Percentiles rank a stretch among this genome's conserved stretches.
Evolutionary conservation across 2,113 vertebrate genomes (phyloP).

Genomic region (Delphinus delphis): DNA sequence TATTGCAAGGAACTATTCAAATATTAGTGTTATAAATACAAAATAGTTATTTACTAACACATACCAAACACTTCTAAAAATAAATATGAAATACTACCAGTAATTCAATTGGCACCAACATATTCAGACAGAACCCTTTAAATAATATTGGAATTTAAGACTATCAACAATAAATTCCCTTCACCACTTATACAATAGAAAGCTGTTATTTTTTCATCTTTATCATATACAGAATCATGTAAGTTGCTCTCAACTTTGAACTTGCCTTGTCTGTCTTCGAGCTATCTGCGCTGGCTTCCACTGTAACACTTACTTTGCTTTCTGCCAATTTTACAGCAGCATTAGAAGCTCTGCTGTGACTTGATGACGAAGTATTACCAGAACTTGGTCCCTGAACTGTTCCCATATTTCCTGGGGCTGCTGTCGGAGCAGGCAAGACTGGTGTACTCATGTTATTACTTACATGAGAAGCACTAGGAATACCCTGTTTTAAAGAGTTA

Average conservation of each 20-base stretch:
- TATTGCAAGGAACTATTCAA: neutral
- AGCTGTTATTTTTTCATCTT: neutral
- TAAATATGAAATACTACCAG: constrained; percentile 32
- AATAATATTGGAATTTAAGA: neutral
- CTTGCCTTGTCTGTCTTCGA: constrained; percentile 97
- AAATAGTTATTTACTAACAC: neutral
- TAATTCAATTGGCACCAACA: neutral
- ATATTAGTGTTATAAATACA: neutral
- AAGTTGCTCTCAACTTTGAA: constrained; percentile 71
- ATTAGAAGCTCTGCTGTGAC: constrained; percentile 84
- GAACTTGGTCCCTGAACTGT: constrained; percentile 83
- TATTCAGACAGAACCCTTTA: constrained; percentile 10
- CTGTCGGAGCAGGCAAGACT: constrained; percentile 86
- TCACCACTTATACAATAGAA: neutral
- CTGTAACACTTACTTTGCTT: constrained; percentile 86
- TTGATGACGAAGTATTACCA: constrained; percentile 88
- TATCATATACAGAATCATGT: constrained; percentile 46
- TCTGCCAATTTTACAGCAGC: constrained; percentile 85
- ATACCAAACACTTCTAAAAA: constrained; percentile 31
- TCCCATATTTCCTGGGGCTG: constrained; percentile 80
- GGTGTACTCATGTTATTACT: constrained; percentile 84
- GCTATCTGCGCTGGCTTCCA: constrained; percentile 94
- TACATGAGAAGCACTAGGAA: constrained; percentile 84
- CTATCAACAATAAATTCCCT: neutral
- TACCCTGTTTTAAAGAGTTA: constrained; percentile 86